Evolutionary conservation across 2,113 vertebrate species (phyloP).

Genomic region (Pseudorasbora parva): DNA sequence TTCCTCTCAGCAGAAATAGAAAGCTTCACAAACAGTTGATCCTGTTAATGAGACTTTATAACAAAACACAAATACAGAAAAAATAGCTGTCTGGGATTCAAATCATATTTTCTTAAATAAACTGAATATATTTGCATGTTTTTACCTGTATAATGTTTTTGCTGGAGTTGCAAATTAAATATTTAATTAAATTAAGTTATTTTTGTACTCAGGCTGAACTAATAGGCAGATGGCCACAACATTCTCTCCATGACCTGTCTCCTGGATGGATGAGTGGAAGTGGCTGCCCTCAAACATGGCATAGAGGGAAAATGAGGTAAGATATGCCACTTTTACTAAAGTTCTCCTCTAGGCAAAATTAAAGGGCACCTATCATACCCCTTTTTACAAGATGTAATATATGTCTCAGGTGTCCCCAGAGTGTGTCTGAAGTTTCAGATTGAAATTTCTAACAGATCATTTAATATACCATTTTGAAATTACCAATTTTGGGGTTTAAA

Average conservation of each 20-base stretch:
- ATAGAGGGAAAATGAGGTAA: neutral
- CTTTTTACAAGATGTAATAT: too few relatives aligned
- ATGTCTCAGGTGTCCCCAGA: too few relatives aligned
- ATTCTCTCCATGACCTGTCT: neutral
- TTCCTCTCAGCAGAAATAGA: neutral
- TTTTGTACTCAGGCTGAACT: slow-evolving; percentile 11
- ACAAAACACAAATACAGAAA: neutral
- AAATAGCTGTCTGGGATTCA: neutral
- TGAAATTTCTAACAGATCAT: too few relatives aligned
- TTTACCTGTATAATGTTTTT: neutral
- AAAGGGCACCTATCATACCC: too few relatives aligned
- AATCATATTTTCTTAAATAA: slow-evolving; percentile 10
- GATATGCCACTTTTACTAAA: neutral
- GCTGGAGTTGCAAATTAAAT: neutral
- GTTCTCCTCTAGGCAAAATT: neutral
- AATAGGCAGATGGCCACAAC: neutral
- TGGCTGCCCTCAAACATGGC: neutral
- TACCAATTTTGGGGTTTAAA: too few relatives aligned
- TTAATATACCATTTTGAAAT: too few relatives aligned
- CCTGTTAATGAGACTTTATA: neutral
- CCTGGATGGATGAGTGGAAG: neutral
- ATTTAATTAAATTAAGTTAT: too few relatives aligned
- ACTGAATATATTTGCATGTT: neutral
- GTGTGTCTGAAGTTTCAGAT: too few relatives aligned
- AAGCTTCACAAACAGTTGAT: neutral